Percentiles rank a stretch among this genome's conserved stretches.
phyloP scores from a whole-genome alignment of 2,113 vertebrate genomes.

The Ptyas mucosa region DNA sequence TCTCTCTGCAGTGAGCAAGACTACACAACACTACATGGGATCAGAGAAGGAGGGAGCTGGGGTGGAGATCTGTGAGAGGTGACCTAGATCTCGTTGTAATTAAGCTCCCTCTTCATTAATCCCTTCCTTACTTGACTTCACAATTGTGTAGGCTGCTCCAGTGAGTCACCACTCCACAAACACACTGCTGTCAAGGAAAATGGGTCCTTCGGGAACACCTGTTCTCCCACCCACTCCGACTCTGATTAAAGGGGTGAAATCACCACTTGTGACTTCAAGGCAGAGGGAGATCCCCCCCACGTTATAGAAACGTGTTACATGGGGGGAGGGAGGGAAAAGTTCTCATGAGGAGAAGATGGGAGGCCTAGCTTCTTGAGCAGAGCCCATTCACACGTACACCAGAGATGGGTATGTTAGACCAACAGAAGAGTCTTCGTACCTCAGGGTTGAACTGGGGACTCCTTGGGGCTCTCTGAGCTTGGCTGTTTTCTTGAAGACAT shows the following conservation, averaged over 20 bases:
- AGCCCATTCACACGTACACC: neutral
- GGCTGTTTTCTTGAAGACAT: neutral
- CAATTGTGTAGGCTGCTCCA: neutral
- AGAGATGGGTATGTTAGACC: neutral
- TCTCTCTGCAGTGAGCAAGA: neutral
- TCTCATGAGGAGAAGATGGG: neutral
- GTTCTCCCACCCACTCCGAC: neutral
- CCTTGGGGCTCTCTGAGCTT: neutral
- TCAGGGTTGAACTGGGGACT: too few relatives aligned
- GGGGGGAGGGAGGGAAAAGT: rapidly evolving
- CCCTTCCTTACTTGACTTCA: neutral
- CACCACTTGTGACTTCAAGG: neutral
- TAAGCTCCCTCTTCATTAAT: neutral
- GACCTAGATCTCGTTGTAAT: neutral
- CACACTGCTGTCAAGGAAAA: neutral
- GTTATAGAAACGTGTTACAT: neutral
- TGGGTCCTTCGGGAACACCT: neutral
- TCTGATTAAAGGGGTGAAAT: neutral
- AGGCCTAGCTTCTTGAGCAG: neutral
- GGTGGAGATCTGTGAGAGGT: neutral
- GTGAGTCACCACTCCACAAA: conserved; percentile 7
- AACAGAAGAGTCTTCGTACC: neutral
- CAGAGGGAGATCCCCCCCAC: neutral
- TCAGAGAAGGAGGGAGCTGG: neutral
- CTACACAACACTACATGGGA: neutral